phyloP scores from a whole-genome alignment of 2,113 vertebrate species.

The Caranx ignobilis region DNA sequence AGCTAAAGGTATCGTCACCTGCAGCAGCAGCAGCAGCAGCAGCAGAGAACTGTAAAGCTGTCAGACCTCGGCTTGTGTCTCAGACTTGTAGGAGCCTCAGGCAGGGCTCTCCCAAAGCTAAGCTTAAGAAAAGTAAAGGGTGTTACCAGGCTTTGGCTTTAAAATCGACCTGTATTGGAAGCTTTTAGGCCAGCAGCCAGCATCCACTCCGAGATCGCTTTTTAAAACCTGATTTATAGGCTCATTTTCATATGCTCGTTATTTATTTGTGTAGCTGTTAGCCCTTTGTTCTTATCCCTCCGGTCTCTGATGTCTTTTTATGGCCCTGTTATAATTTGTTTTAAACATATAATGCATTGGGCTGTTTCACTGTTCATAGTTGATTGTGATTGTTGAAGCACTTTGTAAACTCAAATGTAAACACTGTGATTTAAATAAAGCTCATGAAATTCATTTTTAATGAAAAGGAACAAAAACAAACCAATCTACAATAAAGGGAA shows the following conservation, averaged over 20 bases:
- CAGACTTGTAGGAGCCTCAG: constrained; percentile 36
- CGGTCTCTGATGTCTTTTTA: not conserved
- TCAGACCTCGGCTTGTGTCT: constrained; percentile 41
- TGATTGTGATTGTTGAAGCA: constrained; percentile 6
- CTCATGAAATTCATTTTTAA: constrained; percentile 36
- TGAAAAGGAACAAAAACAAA: constrained; percentile 26
- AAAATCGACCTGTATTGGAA: not conserved
- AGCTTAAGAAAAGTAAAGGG: constrained; percentile 40
- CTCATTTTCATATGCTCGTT: constrained; percentile 9
- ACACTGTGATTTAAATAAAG: constrained; percentile 36
- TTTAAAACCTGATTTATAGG: not conserved
- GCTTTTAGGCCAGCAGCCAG: constrained; percentile 15
- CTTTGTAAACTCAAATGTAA: constrained; percentile 13
- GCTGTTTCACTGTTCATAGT: constrained; percentile 10
- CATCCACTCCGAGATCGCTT: constrained; percentile 8
- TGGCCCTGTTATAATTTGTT: constrained; percentile 13
- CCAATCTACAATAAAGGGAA: constrained; percentile 24
- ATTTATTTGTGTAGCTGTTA: not conserved
- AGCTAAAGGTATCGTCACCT: not conserved
- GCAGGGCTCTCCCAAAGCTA: constrained; percentile 47
- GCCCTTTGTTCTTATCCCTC: constrained; percentile 6
- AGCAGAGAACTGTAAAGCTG: constrained; percentile 33
- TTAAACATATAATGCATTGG: not conserved
- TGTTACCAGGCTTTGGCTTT: constrained; percentile 30
- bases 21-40: not conserved